Evolutionary conservation across 2,888 invertebrate species (phyloP).

Genomic region (Formica aserva): DNA sequence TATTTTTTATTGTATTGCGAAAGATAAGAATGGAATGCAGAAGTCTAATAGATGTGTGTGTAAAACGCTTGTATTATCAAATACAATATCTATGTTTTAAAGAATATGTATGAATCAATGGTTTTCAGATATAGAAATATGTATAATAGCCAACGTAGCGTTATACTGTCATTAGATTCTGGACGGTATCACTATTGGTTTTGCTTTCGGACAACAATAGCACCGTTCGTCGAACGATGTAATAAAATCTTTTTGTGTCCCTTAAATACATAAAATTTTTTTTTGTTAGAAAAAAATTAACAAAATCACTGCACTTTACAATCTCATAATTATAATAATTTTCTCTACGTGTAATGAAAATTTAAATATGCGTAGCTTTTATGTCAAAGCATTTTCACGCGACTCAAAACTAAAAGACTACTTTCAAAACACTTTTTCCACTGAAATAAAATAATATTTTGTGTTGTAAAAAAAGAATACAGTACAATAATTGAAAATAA

Average conservation of each 20-base stretch:
- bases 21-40: not conserved
- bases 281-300: not conserved
- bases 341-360: not conserved
- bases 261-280: constrained; percentile 19
- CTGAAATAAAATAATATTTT: not conserved
- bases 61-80: not conserved
- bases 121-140: not conserved
- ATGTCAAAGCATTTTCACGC: not conserved
- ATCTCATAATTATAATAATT: constrained; percentile 12
- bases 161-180: not conserved
- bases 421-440: not conserved
- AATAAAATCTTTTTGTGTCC: constrained; percentile 14
- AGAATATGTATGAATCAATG: not conserved
- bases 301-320: constrained; percentile 10
- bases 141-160: not conserved
- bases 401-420: not conserved
- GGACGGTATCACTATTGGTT: not conserved
- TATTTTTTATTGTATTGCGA: not conserved
- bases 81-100: not conserved
- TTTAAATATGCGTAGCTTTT: constrained; percentile 20
- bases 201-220: not conserved
- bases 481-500: not conserved
- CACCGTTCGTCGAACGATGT: not conserved
- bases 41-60: not conserved
- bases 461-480: not conserved